Evolutionary conservation across 2,888 invertebrate genomes (phyloP), one percentile per base, ranked within the genome.

Genomic region (Aethes cnicana): DNA sequence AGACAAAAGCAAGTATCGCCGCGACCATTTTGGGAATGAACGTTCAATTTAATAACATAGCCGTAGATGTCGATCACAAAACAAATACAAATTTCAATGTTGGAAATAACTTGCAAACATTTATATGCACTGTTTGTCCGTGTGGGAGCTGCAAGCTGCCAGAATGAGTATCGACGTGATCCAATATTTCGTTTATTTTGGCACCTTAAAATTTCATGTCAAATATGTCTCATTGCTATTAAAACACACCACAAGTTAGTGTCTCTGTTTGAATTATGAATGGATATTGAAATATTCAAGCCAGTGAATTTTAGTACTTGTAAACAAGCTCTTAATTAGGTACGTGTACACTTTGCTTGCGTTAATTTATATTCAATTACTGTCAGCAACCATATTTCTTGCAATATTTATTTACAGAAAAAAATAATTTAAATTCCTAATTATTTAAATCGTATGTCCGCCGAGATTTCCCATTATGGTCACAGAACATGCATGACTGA

Each of bases 381-480:
- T n/a, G n/a, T n/a, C n/a, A n/a, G n/a, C n/a, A n/a, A n/a, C n/a
- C n/a, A n/a, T n/a, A n/a, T n/a, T n/a, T n/a, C n/a, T n/a, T n/a
- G n/a, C n/a, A n/a, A n/a, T n/a, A n/a, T n/a, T n/a, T n/a, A n/a
- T n/a, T n/a, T n/a, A n/a, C n/a, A n/a, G n/a, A n/a, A n/a, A n/a
- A n/a, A n/a, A n/a, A n/a, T n/a, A n/a, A n/a, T 2, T 8, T 36
- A 36, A 36, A 12, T 28, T 28, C 12, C 20, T 26, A 25, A 21
- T 2, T 39, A 39, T 25, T 25, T 16, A 16, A 23, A 37, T 25
- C 16, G 23, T 16, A 16, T 23, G 32, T 35, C 25, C 5, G 21
- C 23, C 33, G 21, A 9, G 32, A 26, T 33, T 39, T 46, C 17
- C 37, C 35, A 52, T 36, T 41, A 53, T 35, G 18, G 12, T 18